phyloP scores from a whole-genome alignment of 2,888 invertebrate species.

The Drosophila pseudotalamancana region DNA sequence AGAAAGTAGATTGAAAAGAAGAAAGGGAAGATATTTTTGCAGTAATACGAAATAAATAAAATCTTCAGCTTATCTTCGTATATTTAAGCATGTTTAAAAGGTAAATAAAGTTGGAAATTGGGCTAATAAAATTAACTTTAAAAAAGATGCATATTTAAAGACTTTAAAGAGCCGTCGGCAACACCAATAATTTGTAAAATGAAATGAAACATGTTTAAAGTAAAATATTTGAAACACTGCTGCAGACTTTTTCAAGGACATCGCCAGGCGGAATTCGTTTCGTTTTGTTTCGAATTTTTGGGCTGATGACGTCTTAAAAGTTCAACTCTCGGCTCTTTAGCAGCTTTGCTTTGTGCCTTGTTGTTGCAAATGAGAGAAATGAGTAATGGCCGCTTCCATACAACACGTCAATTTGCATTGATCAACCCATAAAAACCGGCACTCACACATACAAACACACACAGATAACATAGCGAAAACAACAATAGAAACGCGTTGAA shows the following conservation, averaged over 20 bases:
- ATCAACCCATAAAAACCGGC: constrained; percentile 80
- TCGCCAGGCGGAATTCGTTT: neutral
- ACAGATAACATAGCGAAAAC: constrained; percentile 29
- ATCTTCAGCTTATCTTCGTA: no score
- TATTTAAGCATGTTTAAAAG: no score
- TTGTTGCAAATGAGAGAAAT: constrained; percentile 68
- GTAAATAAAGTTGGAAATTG: no score
- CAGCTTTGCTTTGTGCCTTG: constrained; percentile 8
- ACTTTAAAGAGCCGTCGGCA: constrained; percentile 43
- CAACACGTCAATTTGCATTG: constrained; percentile 82
- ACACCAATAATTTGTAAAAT: neutral
- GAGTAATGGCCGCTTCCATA: constrained; percentile 84
- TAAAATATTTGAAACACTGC: neutral
- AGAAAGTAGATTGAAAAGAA: no score
- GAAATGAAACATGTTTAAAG: neutral
- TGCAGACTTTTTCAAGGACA: constrained; percentile 18
- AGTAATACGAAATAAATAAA: no score
- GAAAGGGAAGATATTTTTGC: no score
- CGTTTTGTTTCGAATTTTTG: neutral
- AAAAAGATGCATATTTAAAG: neutral
- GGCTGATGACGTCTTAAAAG: constrained; percentile 18
- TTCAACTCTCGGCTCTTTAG: constrained; percentile 4
- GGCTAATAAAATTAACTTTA: neutral
- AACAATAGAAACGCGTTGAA: constrained; percentile 48
- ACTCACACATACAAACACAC: constrained; percentile 31